Percentiles rank a stretch among this genome's conserved stretches.
Evolutionary conservation across 2,888 invertebrate genomes (phyloP).

Genomic region (Chorisops tibialis): DNA sequence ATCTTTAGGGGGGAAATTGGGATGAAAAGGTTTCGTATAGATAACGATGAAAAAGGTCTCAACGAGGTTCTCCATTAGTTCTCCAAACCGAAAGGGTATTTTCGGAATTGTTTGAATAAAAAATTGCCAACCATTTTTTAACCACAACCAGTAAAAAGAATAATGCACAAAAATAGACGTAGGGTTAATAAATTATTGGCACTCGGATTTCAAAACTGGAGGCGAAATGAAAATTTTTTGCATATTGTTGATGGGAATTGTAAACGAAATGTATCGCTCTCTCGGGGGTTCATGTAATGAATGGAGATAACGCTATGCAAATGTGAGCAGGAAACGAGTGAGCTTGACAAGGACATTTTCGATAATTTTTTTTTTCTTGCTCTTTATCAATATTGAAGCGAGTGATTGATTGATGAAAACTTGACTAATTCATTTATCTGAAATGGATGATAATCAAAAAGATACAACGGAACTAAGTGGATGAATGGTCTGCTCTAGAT

Average conservation of each 20-base stretch:
- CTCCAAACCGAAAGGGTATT: conserved; percentile 25
- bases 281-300: not conserved
- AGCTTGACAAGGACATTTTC: too few species aligned
- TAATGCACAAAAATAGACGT: conserved; percentile 2
- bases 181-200: conserved; percentile 27
- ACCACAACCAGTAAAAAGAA: conserved; percentile 11
- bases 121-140: conserved; percentile 31
- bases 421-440: conserved; percentile 27
- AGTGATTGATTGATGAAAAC: conserved; percentile 30
- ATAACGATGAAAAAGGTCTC: conserved; percentile 3
- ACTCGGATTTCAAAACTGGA: not conserved
- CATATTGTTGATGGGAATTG: too few species aligned
- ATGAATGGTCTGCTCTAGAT: too few species aligned
- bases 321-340: too few species aligned
- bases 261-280: not conserved
- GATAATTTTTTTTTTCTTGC: too few species aligned
- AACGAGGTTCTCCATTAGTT: conserved; percentile 25
- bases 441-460: not conserved
- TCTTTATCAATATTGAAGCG: conserved; percentile 1
- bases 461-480: too few species aligned
- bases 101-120: conserved; percentile 32
- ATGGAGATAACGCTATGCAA: too few species aligned
- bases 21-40: not conserved
- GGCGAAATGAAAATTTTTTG: too few species aligned
- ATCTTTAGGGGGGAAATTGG: not conserved